Conservation (phyloP, 2,797 vertebrate genomes). For the Enteromius trimaculatus region DNA sequence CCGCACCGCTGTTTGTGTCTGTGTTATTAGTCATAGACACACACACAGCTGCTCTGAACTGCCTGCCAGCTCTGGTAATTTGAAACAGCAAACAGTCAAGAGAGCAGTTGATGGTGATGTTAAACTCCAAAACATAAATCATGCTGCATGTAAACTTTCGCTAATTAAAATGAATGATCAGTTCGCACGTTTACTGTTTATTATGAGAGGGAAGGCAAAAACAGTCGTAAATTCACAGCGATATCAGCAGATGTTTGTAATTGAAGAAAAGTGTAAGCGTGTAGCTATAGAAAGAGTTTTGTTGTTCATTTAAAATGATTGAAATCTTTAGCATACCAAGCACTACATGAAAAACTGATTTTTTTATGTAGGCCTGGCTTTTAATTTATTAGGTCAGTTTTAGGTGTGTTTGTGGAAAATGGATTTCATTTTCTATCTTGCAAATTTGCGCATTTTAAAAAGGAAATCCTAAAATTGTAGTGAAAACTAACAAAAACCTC, state of each 20-base stretch:
- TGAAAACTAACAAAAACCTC: not conserved
- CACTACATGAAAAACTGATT: not conserved
- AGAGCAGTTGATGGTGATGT: constrained; percentile 54
- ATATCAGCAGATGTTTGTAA: constrained; percentile 51
- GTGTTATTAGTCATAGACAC: constrained; percentile 57
- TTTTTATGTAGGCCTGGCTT: not conserved
- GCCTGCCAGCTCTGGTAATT: constrained; percentile 52
- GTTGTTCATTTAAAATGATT: not conserved
- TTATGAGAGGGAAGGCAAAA: constrained; percentile 24
- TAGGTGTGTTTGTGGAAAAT: not conserved
- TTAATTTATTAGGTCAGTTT: too few species aligned
- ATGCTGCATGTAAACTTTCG: constrained; percentile 40
- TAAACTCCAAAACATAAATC: constrained; percentile 45
- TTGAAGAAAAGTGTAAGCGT: not conserved
- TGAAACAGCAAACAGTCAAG: constrained; percentile 51
- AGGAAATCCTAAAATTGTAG: not conserved
- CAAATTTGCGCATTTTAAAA: not conserved
- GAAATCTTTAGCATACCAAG: not conserved
- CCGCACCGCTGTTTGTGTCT: constrained; percentile 54
- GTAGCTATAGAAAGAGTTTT: not conserved
- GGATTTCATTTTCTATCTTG: not conserved
- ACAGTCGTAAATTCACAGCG: constrained; percentile 23
- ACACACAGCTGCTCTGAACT: constrained; percentile 62
- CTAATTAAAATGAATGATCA: constrained; percentile 50
- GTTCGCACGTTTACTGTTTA: constrained; percentile 37